phyloP scores from a whole-genome alignment of 1,140 invertebrate genomes.

The Brachystomella parvula region DNA sequence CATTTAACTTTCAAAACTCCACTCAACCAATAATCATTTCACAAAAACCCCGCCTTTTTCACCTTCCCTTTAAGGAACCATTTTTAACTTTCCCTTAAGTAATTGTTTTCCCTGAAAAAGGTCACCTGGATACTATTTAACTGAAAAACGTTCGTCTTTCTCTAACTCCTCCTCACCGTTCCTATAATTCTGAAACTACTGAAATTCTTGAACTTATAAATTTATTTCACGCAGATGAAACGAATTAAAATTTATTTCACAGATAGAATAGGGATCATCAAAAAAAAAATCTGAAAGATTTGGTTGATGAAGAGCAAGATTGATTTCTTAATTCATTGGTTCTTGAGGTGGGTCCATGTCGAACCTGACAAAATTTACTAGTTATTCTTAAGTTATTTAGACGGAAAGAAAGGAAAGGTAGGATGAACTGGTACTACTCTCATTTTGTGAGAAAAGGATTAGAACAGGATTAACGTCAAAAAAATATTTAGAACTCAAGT shows the following conservation, averaged over 20 bases:
- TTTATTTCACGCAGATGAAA: too few relatives aligned
- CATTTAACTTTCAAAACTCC: background rate
- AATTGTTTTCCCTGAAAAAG: background rate
- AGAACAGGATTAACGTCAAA: background rate
- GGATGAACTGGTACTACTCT: too few relatives aligned
- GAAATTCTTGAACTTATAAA: too few relatives aligned
- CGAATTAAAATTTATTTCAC: too few relatives aligned
- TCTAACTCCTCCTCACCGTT: too few relatives aligned
- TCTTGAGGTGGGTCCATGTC: background rate
- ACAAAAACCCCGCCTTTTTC: background rate
- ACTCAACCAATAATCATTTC: background rate
- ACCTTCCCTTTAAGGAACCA: background rate
- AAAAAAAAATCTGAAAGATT: too few relatives aligned
- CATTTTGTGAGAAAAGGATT: background rate
- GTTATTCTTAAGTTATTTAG: background rate
- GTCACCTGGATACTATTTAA: background rate
- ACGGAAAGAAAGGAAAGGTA: too few relatives aligned
- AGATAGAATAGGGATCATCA: too few relatives aligned
- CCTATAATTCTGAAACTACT: too few relatives aligned
- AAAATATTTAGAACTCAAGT: background rate
- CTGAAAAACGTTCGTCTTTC: background rate
- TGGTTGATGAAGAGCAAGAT: too few relatives aligned
- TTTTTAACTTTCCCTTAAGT: background rate
- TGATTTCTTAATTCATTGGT: background rate
- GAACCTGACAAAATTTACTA: background rate